phyloP scores from a whole-genome alignment of 1,140 invertebrate species.

The Micrasema minimum region DNA sequence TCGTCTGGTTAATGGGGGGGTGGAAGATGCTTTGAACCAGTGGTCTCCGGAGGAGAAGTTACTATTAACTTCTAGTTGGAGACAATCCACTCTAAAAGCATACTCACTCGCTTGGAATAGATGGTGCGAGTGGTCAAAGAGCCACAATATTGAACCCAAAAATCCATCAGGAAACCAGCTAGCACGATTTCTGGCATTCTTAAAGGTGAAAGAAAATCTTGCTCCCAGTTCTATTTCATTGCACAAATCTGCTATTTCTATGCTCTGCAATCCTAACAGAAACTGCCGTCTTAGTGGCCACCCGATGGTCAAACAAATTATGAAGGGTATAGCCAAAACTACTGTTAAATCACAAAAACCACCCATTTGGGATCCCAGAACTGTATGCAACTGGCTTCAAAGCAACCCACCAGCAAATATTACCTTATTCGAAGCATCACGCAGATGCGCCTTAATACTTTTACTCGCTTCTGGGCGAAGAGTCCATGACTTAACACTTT shows the following conservation, averaged over 20 bases:
- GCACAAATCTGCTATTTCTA: slow-evolving; percentile 1
- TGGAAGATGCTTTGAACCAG: not conserved
- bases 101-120: not conserved
- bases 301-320: not conserved
- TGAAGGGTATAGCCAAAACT: not conserved
- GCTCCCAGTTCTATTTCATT: slow-evolving; percentile 25
- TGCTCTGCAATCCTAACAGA: not conserved
- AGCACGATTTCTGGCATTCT: slow-evolving; percentile 22
- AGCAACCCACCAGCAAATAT: slow-evolving; percentile 3
- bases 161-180: slow-evolving; percentile 42
- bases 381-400: not conserved
- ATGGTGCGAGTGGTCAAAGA: not conserved
- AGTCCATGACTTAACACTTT: slow-evolving; percentile 55
- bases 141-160: slow-evolving; percentile 40
- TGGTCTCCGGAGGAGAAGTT: not conserved
- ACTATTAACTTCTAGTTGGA: not conserved
- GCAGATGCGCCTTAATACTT: slow-evolving; percentile 53
- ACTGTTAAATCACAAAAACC: not conserved
- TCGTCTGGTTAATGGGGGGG: not conserved
- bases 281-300: not conserved
- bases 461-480: slow-evolving; percentile 54
- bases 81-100: not conserved
- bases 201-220: slow-evolving; percentile 10
- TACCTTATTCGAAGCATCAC: slow-evolving; percentile 52
- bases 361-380: slow-evolving; percentile 5